Evolutionary conservation across 2,113 vertebrate genomes (phyloP).

Genomic region (Haemorhous mexicanus): DNA sequence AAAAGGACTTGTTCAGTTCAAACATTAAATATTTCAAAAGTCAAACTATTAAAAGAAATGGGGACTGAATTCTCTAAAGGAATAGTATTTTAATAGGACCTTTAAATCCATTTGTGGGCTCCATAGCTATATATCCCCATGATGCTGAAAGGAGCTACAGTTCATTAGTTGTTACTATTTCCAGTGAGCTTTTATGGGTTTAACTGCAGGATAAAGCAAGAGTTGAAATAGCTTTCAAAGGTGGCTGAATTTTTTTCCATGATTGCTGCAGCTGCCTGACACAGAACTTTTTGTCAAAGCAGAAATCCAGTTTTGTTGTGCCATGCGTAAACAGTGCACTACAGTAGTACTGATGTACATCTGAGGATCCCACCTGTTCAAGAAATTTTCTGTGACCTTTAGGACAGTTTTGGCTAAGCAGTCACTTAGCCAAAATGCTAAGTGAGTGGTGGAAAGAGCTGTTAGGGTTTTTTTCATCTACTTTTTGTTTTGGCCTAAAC

Average conservation of each 20-base stretch:
- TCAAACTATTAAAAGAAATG: background rate
- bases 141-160: background rate
- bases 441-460: background rate
- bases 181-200: background rate
- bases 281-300: background rate
- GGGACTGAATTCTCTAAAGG: background rate
- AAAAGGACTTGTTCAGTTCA: background rate
- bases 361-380: background rate
- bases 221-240: background rate
- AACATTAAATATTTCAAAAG: background rate
- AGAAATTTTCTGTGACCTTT: background rate
- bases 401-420: background rate
- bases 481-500: background rate
- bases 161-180: background rate
- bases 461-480: background rate
- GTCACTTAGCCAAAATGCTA: background rate
- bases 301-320: background rate
- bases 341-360: background rate
- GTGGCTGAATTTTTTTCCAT: background rate
- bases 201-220: background rate
- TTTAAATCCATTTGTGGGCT: background rate
- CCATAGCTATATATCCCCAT: background rate
- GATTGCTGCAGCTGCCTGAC: background rate
- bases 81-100: background rate
- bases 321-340: background rate